Evolutionary conservation across 1,140 invertebrate species (phyloP).

Genomic region (Conus betulinus): DNA sequence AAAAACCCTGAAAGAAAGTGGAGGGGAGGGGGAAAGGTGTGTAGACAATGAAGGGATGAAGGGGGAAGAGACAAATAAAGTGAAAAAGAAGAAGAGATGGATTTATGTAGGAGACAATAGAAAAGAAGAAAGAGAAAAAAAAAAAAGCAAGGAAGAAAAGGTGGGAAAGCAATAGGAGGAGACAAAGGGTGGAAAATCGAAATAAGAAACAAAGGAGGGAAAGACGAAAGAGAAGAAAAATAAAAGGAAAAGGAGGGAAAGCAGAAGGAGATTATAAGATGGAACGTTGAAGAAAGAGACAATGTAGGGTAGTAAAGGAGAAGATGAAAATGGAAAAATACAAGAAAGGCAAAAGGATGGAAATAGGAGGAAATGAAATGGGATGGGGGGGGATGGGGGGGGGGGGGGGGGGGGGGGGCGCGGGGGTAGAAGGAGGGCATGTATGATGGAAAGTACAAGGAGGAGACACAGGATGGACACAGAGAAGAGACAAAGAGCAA

Average conservation of each 20-base stretch:
- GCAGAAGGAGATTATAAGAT: not conserved
- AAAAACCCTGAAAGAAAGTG: not conserved
- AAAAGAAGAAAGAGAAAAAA: not conserved
- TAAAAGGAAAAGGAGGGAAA: not conserved
- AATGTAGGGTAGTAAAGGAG: too few species aligned
- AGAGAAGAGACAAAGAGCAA: not conserved
- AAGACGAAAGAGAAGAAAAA: not conserved
- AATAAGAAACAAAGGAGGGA: not conserved
- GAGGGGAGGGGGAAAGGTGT: not conserved
- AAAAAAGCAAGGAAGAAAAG: not conserved
- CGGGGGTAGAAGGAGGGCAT: too few species aligned
- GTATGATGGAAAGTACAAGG: too few species aligned
- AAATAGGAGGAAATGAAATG: too few species aligned
- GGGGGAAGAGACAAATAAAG: not conserved
- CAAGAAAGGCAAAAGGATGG: too few species aligned
- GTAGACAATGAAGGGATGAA: not conserved
- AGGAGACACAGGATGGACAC: too few species aligned
- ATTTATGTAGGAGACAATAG: not conserved
- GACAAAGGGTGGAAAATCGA: not conserved
- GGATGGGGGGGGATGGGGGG: too few species aligned
- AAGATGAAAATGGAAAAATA: too few species aligned
- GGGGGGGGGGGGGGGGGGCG: too few species aligned
- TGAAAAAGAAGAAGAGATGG: not conserved
- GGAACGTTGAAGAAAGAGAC: too few species aligned
- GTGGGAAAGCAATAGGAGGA: not conserved